phyloP scores from a whole-genome alignment of 2,888 invertebrate species.

The Pocota personata region DNA sequence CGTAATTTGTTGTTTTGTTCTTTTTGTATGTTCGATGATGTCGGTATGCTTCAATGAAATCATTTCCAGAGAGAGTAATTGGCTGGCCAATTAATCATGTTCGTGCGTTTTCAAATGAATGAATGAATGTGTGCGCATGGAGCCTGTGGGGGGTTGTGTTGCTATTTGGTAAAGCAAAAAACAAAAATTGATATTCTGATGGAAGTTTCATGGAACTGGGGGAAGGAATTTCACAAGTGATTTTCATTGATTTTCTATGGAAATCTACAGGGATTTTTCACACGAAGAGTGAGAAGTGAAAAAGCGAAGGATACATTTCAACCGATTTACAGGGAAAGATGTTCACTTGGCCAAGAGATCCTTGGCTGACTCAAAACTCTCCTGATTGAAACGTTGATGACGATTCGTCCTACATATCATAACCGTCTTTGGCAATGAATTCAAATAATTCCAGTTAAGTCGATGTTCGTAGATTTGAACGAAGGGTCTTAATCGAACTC shows the following conservation, averaged over 20 bases:
- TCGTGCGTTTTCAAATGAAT: conserved; percentile 51
- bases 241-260: conserved; percentile 20
- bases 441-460: too few species aligned
- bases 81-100: conserved; percentile 71
- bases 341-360: too few species aligned
- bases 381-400: too few species aligned
- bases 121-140: conserved; percentile 12
- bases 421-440: too few species aligned
- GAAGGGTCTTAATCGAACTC: too few species aligned
- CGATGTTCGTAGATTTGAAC: too few species aligned
- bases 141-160: background rate
- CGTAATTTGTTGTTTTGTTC: conserved; percentile 67
- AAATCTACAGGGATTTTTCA: background rate
- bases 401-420: too few species aligned
- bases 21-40: conserved; percentile 48
- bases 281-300: too few species aligned
- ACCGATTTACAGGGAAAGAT: too few species aligned
- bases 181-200: background rate
- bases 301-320: too few species aligned
- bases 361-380: too few species aligned
- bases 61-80: conserved; percentile 65
- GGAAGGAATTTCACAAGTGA: background rate
- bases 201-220: background rate
- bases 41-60: conserved; percentile 67
- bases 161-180: background rate